Percentiles rank a stretch among this genome's conserved stretches.
phyloP scores from a whole-genome alignment of 1,140 invertebrate genomes.

The Drosophila pallidifrons region DNA sequence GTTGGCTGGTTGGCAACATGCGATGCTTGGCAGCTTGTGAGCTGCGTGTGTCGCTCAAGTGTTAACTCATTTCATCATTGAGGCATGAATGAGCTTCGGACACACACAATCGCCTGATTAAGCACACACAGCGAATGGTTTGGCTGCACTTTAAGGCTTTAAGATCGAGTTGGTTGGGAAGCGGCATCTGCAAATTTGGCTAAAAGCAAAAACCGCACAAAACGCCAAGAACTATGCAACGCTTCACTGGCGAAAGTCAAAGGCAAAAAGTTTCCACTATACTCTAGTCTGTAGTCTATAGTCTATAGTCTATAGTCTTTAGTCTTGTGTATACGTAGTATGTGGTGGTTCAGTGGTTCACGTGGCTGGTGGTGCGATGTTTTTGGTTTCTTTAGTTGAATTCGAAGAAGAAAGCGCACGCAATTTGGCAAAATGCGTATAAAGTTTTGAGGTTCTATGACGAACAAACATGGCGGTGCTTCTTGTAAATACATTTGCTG shows the following conservation, averaged over 20 bases:
- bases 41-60: constrained; percentile 69
- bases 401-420: constrained; percentile 58
- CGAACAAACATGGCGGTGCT: constrained; percentile 70
- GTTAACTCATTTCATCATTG: constrained; percentile 79
- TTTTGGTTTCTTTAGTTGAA: constrained; percentile 6
- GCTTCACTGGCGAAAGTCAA: constrained; percentile 64
- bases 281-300: neutral
- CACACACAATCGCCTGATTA: constrained; percentile 65
- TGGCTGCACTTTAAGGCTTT: constrained; percentile 45
- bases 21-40: neutral
- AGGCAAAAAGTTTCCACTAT: constrained; percentile 65
- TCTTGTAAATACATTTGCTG: constrained; percentile 81
- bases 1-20: neutral
- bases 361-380: neutral
- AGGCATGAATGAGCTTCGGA: constrained; percentile 76
- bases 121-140: constrained; percentile 38
- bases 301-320: neutral
- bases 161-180: constrained; percentile 11
- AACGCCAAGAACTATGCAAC: constrained; percentile 65
- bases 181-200: constrained; percentile 48
- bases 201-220: constrained; percentile 80
- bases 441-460: constrained; percentile 76
- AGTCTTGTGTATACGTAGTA: neutral
- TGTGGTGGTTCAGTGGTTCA: constrained; percentile 21
- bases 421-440: constrained; percentile 78